Conservation (phyloP, 2,113 vertebrate species). For the Taxidea taxus region DNA sequence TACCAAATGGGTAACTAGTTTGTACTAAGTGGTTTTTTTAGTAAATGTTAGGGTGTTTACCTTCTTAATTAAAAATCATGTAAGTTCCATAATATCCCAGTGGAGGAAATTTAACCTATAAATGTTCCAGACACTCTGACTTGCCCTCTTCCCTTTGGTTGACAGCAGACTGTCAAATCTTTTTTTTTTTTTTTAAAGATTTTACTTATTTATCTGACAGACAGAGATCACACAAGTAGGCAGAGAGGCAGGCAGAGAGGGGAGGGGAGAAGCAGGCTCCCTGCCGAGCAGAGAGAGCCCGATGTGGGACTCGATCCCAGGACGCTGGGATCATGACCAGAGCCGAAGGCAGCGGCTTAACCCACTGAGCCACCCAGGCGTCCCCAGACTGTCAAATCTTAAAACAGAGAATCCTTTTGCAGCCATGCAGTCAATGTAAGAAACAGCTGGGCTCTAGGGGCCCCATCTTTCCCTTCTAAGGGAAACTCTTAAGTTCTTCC, state of each 20-base stretch:
- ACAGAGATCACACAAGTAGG: too few relatives aligned
- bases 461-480: not conserved
- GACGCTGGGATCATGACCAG: too few relatives aligned
- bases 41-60: conserved; percentile 55
- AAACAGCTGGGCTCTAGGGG: not conserved
- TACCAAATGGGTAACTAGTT: conserved; percentile 36
- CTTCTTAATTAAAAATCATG: conserved; percentile 67
- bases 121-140: conserved; percentile 34
- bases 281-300: too few relatives aligned
- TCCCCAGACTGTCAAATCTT: not conserved
- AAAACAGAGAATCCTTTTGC: not conserved
- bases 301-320: too few relatives aligned
- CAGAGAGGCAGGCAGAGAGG: too few relatives aligned
- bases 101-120: conserved; percentile 46
- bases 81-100: conserved; percentile 25
- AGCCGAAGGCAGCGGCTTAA: too few relatives aligned
- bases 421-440: not conserved
- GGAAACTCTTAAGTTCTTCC: not conserved
- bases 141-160: not conserved
- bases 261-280: too few relatives aligned
- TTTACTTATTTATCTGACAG: too few relatives aligned
- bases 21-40: conserved; percentile 32
- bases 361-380: too few relatives aligned
- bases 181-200: too few relatives aligned
- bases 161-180: not conserved